Evolutionary conservation across 1,140 invertebrate genomes (phyloP), one percentile per base, ranked within the genome.

Genomic region (Globodera ellingtonae): DNA sequence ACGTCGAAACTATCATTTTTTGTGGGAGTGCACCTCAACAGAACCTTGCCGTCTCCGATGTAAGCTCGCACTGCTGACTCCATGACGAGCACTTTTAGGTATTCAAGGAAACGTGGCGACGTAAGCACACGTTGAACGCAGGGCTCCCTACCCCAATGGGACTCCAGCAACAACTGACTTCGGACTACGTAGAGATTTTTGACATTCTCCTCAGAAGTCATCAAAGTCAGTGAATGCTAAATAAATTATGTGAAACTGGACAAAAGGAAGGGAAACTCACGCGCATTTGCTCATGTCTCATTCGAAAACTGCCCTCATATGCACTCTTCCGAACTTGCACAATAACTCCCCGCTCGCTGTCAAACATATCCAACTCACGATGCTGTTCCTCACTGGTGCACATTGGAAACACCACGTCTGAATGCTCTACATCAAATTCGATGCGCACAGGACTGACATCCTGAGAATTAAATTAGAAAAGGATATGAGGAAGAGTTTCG

Each of bases 181-280:
- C 81, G 81, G 6, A 83, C 79, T 21, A 10, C 52, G 50, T 82
- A 82, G 18, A 82, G 59, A 75, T 82, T 82, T 13, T 75, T 50
- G 35, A 82, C 24, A 24, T 82, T 82, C 47, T 82, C 81, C 65
- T 82, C 81, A 35, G 81, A 82, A 56, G 81, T 82, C 79, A 83
- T 82, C 52, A 82, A 59, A 24, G 70, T 69, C 47, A 82, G 1
- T 15, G 70, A 56, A 59, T 82, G 81, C 81, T 82, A 3, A 35
- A 81, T 83, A 48, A 15, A 48, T 75, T 70, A 18, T 18, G 24
- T 67, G 5, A 78, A n/a, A n/a, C 10, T 75, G 3, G 9, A 48
- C 18, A 10, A 24, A 76, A 47, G 52, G 78, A 15, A 21, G 13
- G 21, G 35, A 13, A 15, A 81, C 50, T 50, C 50, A 82, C 81